Percentiles rank a stretch among this genome's conserved stretches.
Evolutionary conservation across 2,113 vertebrate species (phyloP).

Genomic region (Sinocyclocheilus maitianheensis): DNA sequence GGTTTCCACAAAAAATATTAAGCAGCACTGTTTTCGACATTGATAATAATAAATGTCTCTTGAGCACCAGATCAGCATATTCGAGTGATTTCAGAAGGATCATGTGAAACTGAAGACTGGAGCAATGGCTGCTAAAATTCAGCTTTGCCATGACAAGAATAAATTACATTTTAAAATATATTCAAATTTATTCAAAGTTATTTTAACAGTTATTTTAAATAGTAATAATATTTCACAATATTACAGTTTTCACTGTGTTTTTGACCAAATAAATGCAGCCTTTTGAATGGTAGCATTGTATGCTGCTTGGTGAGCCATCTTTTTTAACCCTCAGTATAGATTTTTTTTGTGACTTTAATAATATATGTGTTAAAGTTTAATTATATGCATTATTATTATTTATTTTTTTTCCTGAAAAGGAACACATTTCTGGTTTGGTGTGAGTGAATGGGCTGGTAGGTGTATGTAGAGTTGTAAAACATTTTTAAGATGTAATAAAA

Average conservation of each 20-base stretch:
- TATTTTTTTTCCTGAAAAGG: neutral
- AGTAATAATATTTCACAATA: neutral
- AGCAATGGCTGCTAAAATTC: no score
- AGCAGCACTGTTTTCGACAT: no score
- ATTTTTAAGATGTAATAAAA: neutral
- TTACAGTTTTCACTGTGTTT: no score
- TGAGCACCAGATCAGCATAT: no score
- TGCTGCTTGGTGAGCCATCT: no score
- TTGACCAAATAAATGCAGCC: neutral
- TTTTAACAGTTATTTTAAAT: neutral
- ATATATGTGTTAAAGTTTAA: neutral
- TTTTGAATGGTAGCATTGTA: neutral
- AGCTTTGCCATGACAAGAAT: no score
- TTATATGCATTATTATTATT: neutral
- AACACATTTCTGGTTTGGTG: neutral
- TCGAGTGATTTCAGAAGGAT: no score
- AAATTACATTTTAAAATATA: no score
- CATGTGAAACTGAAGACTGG: no score
- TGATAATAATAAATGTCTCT: no score
- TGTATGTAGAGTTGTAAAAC: neutral
- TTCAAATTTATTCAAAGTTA: neutral
- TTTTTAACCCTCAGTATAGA: neutral
- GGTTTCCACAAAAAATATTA: neutral
- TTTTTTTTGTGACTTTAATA: neutral
- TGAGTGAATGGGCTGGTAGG: neutral